Base-by-base conservation (phyloP, 2,797 vertebrate genomes). In the Sandelia bainsii region DNA sequence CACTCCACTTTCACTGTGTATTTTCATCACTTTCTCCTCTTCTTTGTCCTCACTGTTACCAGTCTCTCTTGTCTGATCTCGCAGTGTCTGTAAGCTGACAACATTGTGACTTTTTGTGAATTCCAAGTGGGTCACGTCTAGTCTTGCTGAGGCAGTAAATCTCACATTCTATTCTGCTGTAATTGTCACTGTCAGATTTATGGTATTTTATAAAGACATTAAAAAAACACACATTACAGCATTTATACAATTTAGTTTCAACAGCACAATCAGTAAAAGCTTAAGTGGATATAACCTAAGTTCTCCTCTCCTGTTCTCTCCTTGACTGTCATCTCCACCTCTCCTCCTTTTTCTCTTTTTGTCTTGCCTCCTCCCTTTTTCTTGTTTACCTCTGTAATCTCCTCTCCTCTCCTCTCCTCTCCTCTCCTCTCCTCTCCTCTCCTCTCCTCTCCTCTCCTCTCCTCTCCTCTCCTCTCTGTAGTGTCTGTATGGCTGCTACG, bases 401-500 rank as follows among this genome's bases (percentile, higher is more conserved):
- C 63, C 58, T 72, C 22, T 60, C 59, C 27, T 37, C 9, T 70
- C 62, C 64, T 34, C 67, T 61, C 70, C 58, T 29, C 29, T 17
- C 48, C 32, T 42, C 14, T 44, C 69, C 40, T 20, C 34, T 8
- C 71, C 69, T 85, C 39, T 76, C 75, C 77, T 84, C 39, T 91
- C 87, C 86, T 88, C 83, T 91, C 86, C 59, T 34, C 34, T 19
- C 48, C 34, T 45, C 17, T 44, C 69, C 42, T 22, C 34, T 8
- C 72, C 69, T 85, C 39, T 77, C 75, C 77, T 84, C 39, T 91
- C 87, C 86, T 88, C 83, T 91, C 86, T 93, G 79, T 89, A 98
- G 97, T 99, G 97, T 96, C 95, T 99, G 91, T 99, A 98, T 79
- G 97, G 97, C 94, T 99, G 97, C 94, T 99, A 99, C 86, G 97